These are phyloP conservation scores for Siderastrea radians DNA, from an alignment of 92 coral and sea anemone genomes.

Conservation along the genomic window DNA sequence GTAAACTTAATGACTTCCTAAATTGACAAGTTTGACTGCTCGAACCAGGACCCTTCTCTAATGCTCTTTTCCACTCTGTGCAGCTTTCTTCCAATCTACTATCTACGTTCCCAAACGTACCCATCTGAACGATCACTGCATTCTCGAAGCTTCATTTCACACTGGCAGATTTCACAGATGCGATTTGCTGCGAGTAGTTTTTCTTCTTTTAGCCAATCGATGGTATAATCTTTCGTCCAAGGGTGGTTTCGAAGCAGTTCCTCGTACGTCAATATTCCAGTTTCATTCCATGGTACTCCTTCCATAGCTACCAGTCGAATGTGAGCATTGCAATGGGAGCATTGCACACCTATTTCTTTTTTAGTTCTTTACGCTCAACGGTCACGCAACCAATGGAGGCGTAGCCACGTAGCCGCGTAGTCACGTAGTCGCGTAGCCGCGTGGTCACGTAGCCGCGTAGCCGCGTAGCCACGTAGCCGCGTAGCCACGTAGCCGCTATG, in stretches of 20 bases:
- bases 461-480: too few relatives aligned
- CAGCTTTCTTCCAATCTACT: background rate
- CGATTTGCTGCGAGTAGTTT: too few relatives aligned
- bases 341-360: background rate
- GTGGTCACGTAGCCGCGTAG: too few relatives aligned
- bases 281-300: background rate
- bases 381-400: background rate
- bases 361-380: background rate
- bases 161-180: too few relatives aligned
- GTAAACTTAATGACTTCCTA: slow-evolving; percentile 11
- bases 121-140: slow-evolving; percentile 4
- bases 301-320: background rate
- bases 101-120: slow-evolving; percentile 14
- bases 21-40: slow-evolving; percentile 7
- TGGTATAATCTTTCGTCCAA: background rate
- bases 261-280: too few relatives aligned
- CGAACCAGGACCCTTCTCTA: slow-evolving; percentile 23
- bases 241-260: background rate
- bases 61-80: slow-evolving; percentile 14
- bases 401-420: too few relatives aligned
- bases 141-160: background rate
- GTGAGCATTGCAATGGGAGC: too few relatives aligned
- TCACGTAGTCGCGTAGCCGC: too few relatives aligned
- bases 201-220: background rate
- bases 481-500: too few relatives aligned